These are phyloP conservation scores for Crocallis elinguaria DNA, from an alignment of 2,888 invertebrate genomes.

Conservation along the genomic window DNA sequence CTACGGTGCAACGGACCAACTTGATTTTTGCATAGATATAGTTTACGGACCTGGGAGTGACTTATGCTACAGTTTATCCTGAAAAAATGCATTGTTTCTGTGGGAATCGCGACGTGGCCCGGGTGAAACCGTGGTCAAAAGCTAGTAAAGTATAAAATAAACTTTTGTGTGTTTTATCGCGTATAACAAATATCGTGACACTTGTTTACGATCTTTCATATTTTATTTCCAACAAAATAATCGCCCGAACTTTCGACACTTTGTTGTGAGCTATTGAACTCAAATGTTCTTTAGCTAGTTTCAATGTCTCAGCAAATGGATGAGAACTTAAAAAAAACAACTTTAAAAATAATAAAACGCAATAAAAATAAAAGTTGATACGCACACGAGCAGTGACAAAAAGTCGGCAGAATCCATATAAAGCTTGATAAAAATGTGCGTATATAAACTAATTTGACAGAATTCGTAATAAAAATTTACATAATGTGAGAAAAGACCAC, in stretches of 20 bases:
- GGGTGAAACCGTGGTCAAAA: too few relatives aligned
- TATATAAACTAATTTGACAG: conserved; percentile 73
- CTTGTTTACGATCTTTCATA: neutral
- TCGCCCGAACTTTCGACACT: neutral
- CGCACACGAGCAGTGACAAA: conserved; percentile 14
- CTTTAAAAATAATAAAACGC: neutral
- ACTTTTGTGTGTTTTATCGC: neutral
- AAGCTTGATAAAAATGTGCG: conserved; percentile 63
- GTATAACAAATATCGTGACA: neutral
- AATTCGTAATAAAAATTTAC: conserved; percentile 77
- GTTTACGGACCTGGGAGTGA: too few relatives aligned
- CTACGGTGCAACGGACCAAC: too few relatives aligned
- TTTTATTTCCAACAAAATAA: neutral
- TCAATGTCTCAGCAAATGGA: neutral
- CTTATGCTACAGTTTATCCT: too few relatives aligned
- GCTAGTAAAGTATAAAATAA: too few relatives aligned
- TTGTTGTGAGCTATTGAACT: neutral
- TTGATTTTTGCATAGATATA: too few relatives aligned
- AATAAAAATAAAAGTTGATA: conserved; percentile 6
- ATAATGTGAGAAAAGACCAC: conserved; percentile 76
- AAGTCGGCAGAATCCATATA: conserved; percentile 47
- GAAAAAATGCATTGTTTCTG: too few relatives aligned
- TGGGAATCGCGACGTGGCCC: too few relatives aligned
- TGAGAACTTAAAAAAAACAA: neutral
- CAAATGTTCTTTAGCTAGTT: neutral